Evolutionary conservation across 2,888 invertebrate genomes (phyloP).

Genomic region (Polymixis flavicincta): DNA sequence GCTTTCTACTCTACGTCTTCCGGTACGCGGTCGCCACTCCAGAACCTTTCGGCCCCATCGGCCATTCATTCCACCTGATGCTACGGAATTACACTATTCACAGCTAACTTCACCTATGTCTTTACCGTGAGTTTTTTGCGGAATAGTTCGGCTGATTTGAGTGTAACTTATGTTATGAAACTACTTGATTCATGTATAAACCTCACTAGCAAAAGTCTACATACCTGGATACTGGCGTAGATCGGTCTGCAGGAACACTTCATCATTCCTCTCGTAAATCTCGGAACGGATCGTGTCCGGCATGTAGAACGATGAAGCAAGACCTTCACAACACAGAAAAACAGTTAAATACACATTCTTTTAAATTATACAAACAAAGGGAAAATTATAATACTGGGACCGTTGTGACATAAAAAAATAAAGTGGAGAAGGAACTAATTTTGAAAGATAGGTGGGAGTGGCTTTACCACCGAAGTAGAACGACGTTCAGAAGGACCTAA

Average conservation of each 20-base stretch:
- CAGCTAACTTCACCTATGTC: not conserved
- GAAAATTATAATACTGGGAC: not conserved
- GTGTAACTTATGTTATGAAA: not conserved
- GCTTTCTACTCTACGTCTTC: too few species aligned
- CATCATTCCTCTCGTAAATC: constrained; percentile 93
- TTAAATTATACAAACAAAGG: too few species aligned
- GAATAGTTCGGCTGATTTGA: not conserved
- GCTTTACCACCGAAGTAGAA: not conserved
- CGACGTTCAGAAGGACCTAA: not conserved
- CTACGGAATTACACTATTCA: not conserved
- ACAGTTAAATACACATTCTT: not conserved
- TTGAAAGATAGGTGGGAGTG: not conserved
- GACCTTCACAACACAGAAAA: constrained; percentile 72
- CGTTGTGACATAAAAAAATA: not conserved
- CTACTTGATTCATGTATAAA: not conserved
- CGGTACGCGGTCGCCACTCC: too few species aligned
- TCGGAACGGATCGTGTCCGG: constrained; percentile 96
- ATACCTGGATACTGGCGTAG: constrained; percentile 79
- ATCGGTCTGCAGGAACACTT: constrained; percentile 94
- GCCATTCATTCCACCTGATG: too few species aligned
- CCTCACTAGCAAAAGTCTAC: not conserved
- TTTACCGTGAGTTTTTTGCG: too few species aligned
- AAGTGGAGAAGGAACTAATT: not conserved
- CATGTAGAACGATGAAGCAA: constrained; percentile 94
- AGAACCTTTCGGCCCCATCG: too few species aligned